Conservation (phyloP, 1,140 invertebrate genomes). For the Ostrea edulis region DNA sequence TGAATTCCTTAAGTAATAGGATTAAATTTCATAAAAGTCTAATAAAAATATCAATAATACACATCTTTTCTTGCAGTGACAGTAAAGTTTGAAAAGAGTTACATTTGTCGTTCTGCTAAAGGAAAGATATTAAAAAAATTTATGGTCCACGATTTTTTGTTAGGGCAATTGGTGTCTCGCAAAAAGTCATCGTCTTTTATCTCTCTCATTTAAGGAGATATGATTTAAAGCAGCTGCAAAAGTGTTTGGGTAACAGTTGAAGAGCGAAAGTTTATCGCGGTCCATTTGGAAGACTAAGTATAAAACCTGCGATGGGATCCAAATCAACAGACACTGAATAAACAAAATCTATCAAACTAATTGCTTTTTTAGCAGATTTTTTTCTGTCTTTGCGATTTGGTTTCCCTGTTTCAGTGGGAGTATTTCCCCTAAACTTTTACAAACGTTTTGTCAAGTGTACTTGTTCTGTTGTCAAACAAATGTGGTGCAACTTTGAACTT, state of each 20-base stretch:
- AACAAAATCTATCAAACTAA: not conserved
- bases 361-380: not conserved
- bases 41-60: conserved; percentile 11
- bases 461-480: conserved; percentile 24
- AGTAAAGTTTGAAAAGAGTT: not conserved
- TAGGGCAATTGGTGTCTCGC: too few relatives aligned
- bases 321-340: not conserved
- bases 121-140: not conserved
- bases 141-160: not conserved
- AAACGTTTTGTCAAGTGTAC: not conserved
- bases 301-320: too few relatives aligned
- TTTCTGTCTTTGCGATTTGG: not conserved
- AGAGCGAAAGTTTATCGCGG: too few relatives aligned
- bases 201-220: too few relatives aligned
- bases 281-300: too few relatives aligned
- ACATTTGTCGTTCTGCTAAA: not conserved
- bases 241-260: too few relatives aligned
- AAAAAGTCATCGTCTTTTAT: too few relatives aligned
- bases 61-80: not conserved
- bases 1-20: conserved; percentile 14
- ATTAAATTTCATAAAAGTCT: conserved; percentile 21
- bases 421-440: not conserved
- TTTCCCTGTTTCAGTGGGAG: not conserved
- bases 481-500: conserved; percentile 30
- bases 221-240: too few relatives aligned